Evolutionary conservation across 2,797 vertebrate species (phyloP).

Genomic region (Sebastes cheni): DNA sequence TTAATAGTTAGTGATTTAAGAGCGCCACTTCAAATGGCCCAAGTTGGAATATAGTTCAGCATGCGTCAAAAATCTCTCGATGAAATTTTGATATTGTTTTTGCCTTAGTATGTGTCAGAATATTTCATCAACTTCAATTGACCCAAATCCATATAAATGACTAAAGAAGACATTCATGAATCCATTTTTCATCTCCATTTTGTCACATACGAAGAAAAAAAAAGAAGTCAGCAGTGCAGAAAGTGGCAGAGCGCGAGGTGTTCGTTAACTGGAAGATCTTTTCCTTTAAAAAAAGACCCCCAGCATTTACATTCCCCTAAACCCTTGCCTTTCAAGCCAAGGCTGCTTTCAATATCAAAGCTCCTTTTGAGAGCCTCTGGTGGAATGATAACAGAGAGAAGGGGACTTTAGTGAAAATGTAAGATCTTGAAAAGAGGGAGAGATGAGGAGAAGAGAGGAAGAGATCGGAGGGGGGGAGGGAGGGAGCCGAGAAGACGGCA

Average conservation of each 20-base stretch:
- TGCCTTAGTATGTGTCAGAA: constrained; percentile 28
- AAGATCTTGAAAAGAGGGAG: constrained; percentile 77
- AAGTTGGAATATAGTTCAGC: background rate
- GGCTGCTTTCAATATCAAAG: constrained; percentile 86
- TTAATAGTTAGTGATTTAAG: background rate
- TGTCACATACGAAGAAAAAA: constrained; percentile 38
- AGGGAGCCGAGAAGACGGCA: constrained; percentile 46
- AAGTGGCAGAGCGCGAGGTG: constrained; percentile 55
- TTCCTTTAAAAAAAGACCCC: constrained; percentile 73
- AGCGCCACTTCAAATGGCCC: background rate
- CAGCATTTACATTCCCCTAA: constrained; percentile 81
- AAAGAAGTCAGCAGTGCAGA: constrained; percentile 35
- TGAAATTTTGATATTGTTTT: constrained; percentile 35
- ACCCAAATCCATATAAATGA: constrained; percentile 66
- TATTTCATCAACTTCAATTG: constrained; percentile 66
- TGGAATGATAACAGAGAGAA: constrained; percentile 80
- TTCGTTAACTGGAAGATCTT: constrained; percentile 79
- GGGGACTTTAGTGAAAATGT: constrained; percentile 80
- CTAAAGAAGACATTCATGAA: constrained; percentile 32
- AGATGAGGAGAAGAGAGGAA: constrained; percentile 55
- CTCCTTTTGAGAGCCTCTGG: constrained; percentile 79
- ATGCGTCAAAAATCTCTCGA: background rate
- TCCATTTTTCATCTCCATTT: constrained; percentile 56
- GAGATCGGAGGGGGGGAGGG: constrained; percentile 45
- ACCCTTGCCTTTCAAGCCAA: constrained; percentile 78